These are phyloP conservation scores for Lordiphosa mommai DNA, from an alignment of 1,140 invertebrate genomes.

Conservation along the genomic window DNA sequence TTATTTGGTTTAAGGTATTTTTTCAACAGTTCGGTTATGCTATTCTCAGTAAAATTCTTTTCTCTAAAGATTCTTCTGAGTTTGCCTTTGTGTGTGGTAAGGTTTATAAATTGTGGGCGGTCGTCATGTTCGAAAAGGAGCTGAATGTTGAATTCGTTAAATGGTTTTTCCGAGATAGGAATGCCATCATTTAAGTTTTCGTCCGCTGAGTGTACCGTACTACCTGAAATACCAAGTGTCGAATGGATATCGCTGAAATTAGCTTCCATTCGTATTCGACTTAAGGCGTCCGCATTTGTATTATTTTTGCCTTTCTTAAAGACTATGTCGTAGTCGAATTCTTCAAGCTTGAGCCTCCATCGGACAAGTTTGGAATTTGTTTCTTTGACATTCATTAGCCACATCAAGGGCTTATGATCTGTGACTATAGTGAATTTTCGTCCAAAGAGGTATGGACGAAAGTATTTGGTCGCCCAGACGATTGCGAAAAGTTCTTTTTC, in stretches of 20 bases:
- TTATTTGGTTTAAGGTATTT: slow-evolving; percentile 12
- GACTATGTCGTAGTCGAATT: slow-evolving; percentile 6
- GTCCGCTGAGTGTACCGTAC: neutral
- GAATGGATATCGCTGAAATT: neutral
- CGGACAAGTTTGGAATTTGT: slow-evolving; percentile 2
- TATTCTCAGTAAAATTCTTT: neutral
- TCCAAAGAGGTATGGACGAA: too few species aligned
- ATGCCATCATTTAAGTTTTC: neutral
- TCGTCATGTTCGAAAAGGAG: neutral
- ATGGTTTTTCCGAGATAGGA: neutral
- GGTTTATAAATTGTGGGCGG: neutral
- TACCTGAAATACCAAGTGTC: neutral
- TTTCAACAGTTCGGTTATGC: neutral
- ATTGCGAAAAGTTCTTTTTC: too few species aligned
- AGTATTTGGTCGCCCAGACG: neutral
- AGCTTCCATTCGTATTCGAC: neutral
- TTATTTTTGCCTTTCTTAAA: slow-evolving; percentile 4
- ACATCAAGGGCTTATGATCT: too few species aligned
- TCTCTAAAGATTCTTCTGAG: neutral
- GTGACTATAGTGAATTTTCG: too few species aligned
- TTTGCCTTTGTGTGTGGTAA: neutral
- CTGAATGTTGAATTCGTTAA: neutral
- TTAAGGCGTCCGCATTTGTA: slow-evolving; percentile 11
- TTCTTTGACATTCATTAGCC: neutral
- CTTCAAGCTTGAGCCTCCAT: slow-evolving; percentile 6